Evolutionary conservation across 1,140 invertebrate species (phyloP).

Genomic region (Zaprionus inermis): DNA sequence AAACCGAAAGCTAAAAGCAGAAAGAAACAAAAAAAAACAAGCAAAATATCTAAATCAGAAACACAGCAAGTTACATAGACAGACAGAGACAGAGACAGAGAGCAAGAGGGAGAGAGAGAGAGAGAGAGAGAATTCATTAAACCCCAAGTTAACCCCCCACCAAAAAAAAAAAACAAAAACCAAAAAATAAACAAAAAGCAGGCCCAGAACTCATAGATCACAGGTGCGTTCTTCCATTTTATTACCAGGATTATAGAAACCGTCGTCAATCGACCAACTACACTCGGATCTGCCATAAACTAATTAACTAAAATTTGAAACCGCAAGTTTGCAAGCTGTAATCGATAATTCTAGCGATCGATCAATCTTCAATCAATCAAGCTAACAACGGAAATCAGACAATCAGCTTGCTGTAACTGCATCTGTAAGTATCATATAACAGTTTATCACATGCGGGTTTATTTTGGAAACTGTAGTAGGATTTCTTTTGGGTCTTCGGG

Average conservation of each 20-base stretch:
- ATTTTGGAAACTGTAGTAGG: too few species aligned
- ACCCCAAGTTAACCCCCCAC: neutral
- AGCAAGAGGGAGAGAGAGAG: neutral
- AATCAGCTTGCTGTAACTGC: neutral
- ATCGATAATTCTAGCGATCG: neutral
- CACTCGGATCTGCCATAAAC: neutral
- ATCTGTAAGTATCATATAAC: constrained; percentile 2
- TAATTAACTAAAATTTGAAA: neutral
- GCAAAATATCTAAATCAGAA: neutral
- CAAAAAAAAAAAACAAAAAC: too few species aligned
- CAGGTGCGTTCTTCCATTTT: constrained; percentile 1
- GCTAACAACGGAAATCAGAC: neutral
- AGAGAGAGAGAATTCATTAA: neutral
- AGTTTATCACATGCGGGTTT: too few species aligned
- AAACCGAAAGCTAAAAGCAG: neutral
- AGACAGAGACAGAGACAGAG: neutral
- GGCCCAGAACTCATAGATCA: neutral
- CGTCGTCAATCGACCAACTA: neutral
- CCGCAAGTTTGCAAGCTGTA: neutral
- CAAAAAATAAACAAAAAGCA: too few species aligned
- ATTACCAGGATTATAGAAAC: neutral
- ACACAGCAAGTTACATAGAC: neutral
- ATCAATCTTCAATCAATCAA: constrained; percentile 6
- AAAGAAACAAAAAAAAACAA: neutral
- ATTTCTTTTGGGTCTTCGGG: too few species aligned